A percentile compares a stretch with the other conserved stretches of the same genome.
Conservation (phyloP, 2,797 vertebrate genomes). For the Sebastes cheni region DNA sequence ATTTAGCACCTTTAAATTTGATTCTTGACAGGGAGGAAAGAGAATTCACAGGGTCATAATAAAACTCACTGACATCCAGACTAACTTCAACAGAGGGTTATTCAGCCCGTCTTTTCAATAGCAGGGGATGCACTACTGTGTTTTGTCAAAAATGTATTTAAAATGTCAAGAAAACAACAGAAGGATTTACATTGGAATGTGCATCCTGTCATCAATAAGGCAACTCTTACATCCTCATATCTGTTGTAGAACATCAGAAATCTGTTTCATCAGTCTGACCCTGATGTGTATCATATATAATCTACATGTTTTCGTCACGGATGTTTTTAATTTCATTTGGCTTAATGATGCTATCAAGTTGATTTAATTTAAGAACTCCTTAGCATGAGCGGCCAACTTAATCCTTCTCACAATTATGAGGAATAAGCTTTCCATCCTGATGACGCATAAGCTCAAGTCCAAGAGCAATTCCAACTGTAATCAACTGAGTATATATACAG, state of each 20-base stretch:
- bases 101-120: background rate
- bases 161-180: background rate
- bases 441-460: background rate
- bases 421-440: background rate
- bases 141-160: background rate
- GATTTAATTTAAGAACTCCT: constrained; percentile 24
- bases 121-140: background rate
- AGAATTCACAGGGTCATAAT: background rate
- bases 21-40: background rate
- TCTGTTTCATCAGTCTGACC: background rate
- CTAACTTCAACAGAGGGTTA: background rate
- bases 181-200: background rate
- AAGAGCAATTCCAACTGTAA: constrained; percentile 31
- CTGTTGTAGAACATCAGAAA: background rate
- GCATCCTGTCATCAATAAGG: background rate
- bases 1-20: background rate
- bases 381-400: background rate
- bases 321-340: background rate
- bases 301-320: rapidly evolving
- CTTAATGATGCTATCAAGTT: background rate
- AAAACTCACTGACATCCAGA: background rate
- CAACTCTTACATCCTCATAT: background rate
- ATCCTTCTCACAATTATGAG: constrained; percentile 2
- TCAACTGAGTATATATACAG: constrained; percentile 2
- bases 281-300: background rate